Conservation (phyloP, 1,140 invertebrate genomes). For the Drosophila bocki region DNA sequence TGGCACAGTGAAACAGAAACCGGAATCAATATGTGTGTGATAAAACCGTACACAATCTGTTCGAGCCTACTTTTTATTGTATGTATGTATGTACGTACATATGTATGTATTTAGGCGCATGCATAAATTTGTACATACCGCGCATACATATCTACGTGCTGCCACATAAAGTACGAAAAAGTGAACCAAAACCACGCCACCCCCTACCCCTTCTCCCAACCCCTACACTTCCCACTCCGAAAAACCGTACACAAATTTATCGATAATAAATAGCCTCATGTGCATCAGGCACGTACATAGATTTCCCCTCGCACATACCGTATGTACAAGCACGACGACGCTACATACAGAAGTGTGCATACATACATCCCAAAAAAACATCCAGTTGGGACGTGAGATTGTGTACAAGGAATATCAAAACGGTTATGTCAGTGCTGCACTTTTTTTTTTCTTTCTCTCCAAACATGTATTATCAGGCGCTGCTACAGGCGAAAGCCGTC, state of each 20-base stretch:
- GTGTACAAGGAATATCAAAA: slow-evolving; percentile 30
- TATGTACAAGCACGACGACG: slow-evolving; percentile 10
- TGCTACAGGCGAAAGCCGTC: slow-evolving; percentile 19
- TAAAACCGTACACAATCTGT: slow-evolving; percentile 32
- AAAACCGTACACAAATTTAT: slow-evolving; percentile 34
- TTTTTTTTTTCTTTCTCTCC: slow-evolving; percentile 9
- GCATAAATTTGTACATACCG: slow-evolving; percentile 14
- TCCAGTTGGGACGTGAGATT: slow-evolving; percentile 23
- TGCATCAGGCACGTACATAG: slow-evolving; percentile 38
- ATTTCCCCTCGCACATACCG: slow-evolving; percentile 13
- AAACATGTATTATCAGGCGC: slow-evolving; percentile 14
- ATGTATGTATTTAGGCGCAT: slow-evolving; percentile 5
- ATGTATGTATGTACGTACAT: background rate
- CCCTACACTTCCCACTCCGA: slow-evolving; percentile 7
- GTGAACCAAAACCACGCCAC: slow-evolving; percentile 3
- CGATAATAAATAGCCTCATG: slow-evolving; percentile 34
- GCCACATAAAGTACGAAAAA: slow-evolving; percentile 13
- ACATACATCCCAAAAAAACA: slow-evolving; percentile 15
- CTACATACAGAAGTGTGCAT: slow-evolving; percentile 6
- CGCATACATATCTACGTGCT: slow-evolving; percentile 9
- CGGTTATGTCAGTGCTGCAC: slow-evolving; percentile 29
- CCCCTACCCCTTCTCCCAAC: background rate
- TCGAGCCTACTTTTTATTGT: slow-evolving; percentile 9
- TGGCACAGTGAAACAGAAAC: slow-evolving; percentile 62
- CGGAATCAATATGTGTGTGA: slow-evolving; percentile 42